Base-by-base conservation (phyloP, 2,888 invertebrate genomes). In the Folsomia candida region DNA sequence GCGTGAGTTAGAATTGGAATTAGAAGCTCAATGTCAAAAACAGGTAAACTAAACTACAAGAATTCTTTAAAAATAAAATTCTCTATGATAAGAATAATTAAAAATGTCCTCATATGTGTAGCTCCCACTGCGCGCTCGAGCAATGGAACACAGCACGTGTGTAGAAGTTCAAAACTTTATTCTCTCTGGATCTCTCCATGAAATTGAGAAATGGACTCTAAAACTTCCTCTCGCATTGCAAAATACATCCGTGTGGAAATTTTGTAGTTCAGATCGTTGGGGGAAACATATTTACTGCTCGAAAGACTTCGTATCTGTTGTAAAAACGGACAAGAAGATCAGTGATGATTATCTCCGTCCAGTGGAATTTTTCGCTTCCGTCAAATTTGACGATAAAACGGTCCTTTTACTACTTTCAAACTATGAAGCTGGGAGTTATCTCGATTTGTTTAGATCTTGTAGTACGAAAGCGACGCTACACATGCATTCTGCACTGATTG, bases 1-100 rank as follows among this genome's bases (percentile, higher is more conserved):
- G 54, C 22, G 74, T 2, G 76, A 76, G 59, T 27, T 76, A 26
- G 76, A 76, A 62, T 60, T 67, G 22, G 75, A 75, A 59, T 60
- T 71, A 18, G 73, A 73, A 64, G 71, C 71, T n/a, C 64, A 75
- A 37, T 61, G 69, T 25, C 58, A 73, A 28, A 66, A 69, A 20
- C 51, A 74, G n/a, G 47, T 9, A 11, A 47, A 47, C 9, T 11
- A 47, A 47, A 47, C 18, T 11, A 47, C 9, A 11, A 47, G 9
- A 47, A 11, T 47, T 47, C 18, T 47, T 47, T 47, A 11, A 47
- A 47, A 47, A 47, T 47, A 47, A 11, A 18, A 47, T 47, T 47
- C 47, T n/a, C n/a, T n/a, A n/a, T n/a, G n/a, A n/a, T 22, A n/a
- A n/a, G n/a, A n/a, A n/a, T n/a, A n/a, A n/a, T n/a, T n/a, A n/a